Evolutionary conservation across 2,888 invertebrate genomes (phyloP).

Genomic region (Nomada hirtipes): DNA sequence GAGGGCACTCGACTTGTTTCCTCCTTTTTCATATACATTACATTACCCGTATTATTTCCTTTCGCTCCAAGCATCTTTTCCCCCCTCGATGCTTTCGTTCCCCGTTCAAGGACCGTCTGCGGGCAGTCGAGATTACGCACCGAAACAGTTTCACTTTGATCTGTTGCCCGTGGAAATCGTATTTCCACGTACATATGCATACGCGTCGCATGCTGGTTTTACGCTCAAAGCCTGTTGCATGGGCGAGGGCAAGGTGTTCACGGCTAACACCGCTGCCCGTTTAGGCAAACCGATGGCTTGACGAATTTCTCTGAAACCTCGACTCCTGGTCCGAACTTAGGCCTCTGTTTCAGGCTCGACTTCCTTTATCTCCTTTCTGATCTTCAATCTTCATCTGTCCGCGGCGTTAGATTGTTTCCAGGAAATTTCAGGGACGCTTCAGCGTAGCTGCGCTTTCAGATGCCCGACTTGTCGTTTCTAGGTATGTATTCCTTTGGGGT

Average conservation of each 20-base stretch:
- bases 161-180: slow-evolving; percentile 71
- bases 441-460: no score
- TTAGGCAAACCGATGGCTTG: background rate
- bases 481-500: no score
- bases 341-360: background rate
- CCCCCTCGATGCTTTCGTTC: slow-evolving; percentile 48
- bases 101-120: slow-evolving; percentile 39
- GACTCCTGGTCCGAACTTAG: background rate
- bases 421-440: no score
- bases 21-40: background rate
- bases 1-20: slow-evolving; percentile 32
- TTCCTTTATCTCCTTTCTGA: background rate
- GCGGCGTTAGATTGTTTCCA: no score
- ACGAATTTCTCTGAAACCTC: background rate
- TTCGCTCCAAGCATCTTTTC: slow-evolving; percentile 43
- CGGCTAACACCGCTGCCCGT: slow-evolving; percentile 5
- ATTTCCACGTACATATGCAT: slow-evolving; percentile 63
- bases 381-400: no score
- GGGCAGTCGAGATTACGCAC: slow-evolving; percentile 36
- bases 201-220: slow-evolving; percentile 23
- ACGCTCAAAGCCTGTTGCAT: slow-evolving; percentile 52
- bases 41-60: slow-evolving; percentile 32
- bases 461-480: no score
- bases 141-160: slow-evolving; percentile 69
- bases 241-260: slow-evolving; percentile 15